Base-by-base conservation (phyloP, 2,888 invertebrate species). In the Xylota sylvarum region DNA sequence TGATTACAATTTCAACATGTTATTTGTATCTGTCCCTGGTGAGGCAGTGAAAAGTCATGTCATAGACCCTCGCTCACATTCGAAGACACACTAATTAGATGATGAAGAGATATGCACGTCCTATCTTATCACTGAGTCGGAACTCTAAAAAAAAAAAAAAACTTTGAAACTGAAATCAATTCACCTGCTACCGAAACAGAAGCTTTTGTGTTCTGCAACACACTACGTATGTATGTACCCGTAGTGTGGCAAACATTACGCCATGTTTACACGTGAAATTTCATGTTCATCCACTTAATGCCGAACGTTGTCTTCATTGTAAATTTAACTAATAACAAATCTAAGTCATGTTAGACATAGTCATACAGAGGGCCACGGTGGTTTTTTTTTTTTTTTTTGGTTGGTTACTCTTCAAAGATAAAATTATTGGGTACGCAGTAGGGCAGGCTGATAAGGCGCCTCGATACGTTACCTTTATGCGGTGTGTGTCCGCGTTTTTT, bases 301-400 rank as follows among this genome's bases (percentile, higher is more conserved):
- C 73, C 50, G 43, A 50, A 74, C 55, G 60, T 69, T 60, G 78
- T 43, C 43, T 30, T 35, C 17, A 56, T 76, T 85, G 80, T 85
- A 76, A 85, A 85, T 80, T 80, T 69, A 35, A 80, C 74, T 84
- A 74, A 80, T 70, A 74, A 80, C 84, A 85, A 76, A 74, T 74
- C 73, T 62, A 56, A 84, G 80, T 52, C 65, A 48, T 81, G 69
- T 76, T 69, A 74, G 65, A 70, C 43, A 79, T 70, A 19, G 55
- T 50, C 32, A 67, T 40, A 43, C 12, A 60, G 23, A 37, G 46
- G 23, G 27, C 7, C 14, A 14, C 14, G 35, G 19, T 27, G 9
- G 12, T 48, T 6, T 30, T 19, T 14, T 30, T 46, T 55, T 50
- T 67, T 50, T 58, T 62, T 46, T 76, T 62, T 72, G 55, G 27